Conservation (phyloP, 2,888 invertebrate genomes). For the Lottia gigantea region DNA sequence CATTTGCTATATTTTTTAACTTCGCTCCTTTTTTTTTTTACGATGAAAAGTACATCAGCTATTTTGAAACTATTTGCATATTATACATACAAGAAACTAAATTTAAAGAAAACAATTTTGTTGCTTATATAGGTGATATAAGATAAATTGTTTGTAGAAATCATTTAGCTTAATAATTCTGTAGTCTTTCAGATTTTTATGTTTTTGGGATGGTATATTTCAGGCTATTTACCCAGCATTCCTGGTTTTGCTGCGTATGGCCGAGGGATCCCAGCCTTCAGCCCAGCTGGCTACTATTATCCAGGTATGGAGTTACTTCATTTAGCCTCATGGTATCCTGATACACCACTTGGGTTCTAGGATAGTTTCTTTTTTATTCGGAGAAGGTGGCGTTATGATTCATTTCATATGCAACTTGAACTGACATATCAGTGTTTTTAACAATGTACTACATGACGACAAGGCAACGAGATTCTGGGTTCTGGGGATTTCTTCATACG, state of each 20-base stretch:
- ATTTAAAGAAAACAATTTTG: too few relatives aligned
- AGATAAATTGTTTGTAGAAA: too few relatives aligned
- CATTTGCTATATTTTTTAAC: too few relatives aligned
- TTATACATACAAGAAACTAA: too few relatives aligned
- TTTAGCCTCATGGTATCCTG: conserved; percentile 49
- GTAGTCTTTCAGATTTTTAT: conserved; percentile 1
- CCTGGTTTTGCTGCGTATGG: conserved; percentile 50
- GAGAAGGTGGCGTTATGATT: conserved; percentile 2
- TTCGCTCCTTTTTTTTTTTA: too few relatives aligned
- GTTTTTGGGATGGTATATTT: conserved; percentile 14
- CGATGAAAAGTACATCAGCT: too few relatives aligned
- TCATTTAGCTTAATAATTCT: neutral
- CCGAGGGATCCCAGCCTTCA: conserved; percentile 47
- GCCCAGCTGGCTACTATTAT: conserved; percentile 57
- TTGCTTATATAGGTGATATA: too few relatives aligned
- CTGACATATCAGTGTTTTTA: neutral
- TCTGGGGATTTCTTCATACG: too few relatives aligned
- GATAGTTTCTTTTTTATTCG: neutral
- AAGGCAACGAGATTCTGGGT: conserved; percentile 3
- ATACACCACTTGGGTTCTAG: conserved; percentile 43
- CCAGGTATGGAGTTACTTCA: conserved; percentile 59
- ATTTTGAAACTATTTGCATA: too few relatives aligned
- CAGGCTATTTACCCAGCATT: conserved; percentile 49
- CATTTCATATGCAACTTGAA: conserved; percentile 10
- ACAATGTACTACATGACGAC: conserved; percentile 3